These are phyloP conservation scores for Orestias chungarensis DNA, from an alignment of 2,797 vertebrate genomes.

Conservation along the genomic window DNA sequence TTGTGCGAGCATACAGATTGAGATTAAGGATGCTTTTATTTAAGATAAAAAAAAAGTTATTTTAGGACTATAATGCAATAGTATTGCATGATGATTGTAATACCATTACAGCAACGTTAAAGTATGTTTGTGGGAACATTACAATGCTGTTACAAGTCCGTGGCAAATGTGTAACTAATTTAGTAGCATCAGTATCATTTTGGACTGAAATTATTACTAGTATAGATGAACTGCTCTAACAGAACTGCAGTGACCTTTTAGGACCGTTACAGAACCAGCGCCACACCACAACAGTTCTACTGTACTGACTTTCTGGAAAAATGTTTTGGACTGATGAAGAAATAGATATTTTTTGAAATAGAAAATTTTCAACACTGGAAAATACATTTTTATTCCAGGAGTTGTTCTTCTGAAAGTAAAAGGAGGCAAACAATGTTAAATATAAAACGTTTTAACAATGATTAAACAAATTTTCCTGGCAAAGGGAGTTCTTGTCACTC, in stretches of 20 bases:
- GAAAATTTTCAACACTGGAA: no score
- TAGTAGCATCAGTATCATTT: background rate
- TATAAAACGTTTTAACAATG: no score
- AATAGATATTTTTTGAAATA: no score
- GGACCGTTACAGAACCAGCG: background rate
- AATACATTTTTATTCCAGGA: no score
- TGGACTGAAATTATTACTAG: background rate
- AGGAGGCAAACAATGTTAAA: no score
- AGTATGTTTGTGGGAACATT: background rate
- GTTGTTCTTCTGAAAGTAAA: no score
- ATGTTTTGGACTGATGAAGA: background rate
- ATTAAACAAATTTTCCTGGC: background rate
- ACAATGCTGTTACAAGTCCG: background rate
- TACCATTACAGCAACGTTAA: background rate
- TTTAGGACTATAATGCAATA: background rate
- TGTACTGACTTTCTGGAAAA: background rate
- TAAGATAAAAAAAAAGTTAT: background rate
- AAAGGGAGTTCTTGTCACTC: background rate
- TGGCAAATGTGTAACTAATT: background rate
- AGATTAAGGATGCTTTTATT: conserved; percentile 10
- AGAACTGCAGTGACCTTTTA: background rate
- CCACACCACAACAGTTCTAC: background rate
- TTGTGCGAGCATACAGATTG: conserved; percentile 26
- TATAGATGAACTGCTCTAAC: background rate
- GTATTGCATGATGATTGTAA: background rate